Percentiles rank a stretch among this genome's conserved stretches.
These are phyloP conservation scores for Melanogrammus aeglefinus DNA, from an alignment of 2,797 vertebrate species.

Conservation along the genomic window DNA sequence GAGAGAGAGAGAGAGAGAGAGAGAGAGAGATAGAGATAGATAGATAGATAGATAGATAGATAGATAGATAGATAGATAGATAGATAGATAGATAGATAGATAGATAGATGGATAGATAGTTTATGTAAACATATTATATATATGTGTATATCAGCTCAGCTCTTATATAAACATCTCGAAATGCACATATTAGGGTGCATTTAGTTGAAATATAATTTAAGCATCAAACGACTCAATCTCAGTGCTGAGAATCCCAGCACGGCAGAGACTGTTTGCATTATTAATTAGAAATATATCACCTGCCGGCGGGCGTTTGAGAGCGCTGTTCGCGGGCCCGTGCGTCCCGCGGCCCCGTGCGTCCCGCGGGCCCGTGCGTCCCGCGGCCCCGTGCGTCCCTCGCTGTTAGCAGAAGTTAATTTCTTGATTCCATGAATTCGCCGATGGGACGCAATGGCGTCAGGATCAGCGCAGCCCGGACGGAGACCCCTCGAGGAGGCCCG, in stretches of 20 bases:
- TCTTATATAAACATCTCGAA: no score
- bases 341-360: constrained; percentile 36
- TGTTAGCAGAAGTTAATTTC: constrained; percentile 56
- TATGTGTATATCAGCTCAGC: no score
- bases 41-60: constrained; percentile 4
- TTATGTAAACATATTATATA: background rate
- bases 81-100: constrained; percentile 2
- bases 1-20: background rate
- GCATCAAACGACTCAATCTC: background rate
- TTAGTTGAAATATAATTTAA: background rate
- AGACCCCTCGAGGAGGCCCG: constrained; percentile 43
- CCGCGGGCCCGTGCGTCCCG: constrained; percentile 39
- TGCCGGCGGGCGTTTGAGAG: constrained; percentile 1
- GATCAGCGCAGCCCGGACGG: constrained; percentile 45
- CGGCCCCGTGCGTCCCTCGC: constrained; percentile 19
- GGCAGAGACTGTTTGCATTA: background rate
- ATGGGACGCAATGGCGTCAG: constrained; percentile 63
- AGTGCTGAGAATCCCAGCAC: background rate
- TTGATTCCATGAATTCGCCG: constrained; percentile 27
- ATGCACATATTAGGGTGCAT: background rate
- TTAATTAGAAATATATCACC: constrained; percentile 31
- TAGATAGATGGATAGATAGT: constrained; percentile 1
- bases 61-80: background rate
- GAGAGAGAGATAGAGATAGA: background rate
- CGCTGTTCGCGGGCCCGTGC: constrained; percentile 25